Base-by-base conservation (phyloP, 2,888 invertebrate species). In the Sialis lutaria region DNA sequence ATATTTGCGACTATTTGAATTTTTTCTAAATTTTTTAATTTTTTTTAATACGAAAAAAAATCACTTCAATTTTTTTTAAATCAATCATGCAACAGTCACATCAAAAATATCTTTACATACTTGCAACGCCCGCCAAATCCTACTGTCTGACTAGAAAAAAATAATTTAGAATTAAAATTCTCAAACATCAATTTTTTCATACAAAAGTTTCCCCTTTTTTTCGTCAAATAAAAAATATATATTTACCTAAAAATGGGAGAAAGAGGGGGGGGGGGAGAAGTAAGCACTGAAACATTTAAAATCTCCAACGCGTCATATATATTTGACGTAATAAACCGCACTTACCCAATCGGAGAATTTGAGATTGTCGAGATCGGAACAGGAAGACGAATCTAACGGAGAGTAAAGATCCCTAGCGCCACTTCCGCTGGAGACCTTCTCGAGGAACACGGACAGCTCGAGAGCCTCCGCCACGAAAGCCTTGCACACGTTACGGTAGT, bases 331-430 rank as follows among this genome's bases (percentile, higher is more conserved):
- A 22, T 22, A 22, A 22, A 22, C 22, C 39, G 9, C 46, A 67
- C 78, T 67, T 69, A 89, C 89, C 92, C 93, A 93, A 68, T 93
- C 92, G 53, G 81, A 81, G 63, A 90, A 84, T 63, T 86, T 79
- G 58, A 93, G 70, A 58, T 84, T 82, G 58, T 86, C 85, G 46
- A 92, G 72, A 57, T 84, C 82, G 48, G 74, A 70, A 55, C 77
- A 75, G 46, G 79, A 70, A 43, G 69, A 64, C 50, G 69, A 70
- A 60, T 79, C 77, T 55, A 77, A 75, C 42, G 77, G 72, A 2
- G 75, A 70, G 57, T 74, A 71, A 56, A 80, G 66, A 59, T 73
- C 74, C 50, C 80, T 70, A 44, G 79, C 79, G 56, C 84, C 84
- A 52, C 65, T 62, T 50, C 12, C 40, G 6, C 12, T 37, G 12